Base-by-base conservation (phyloP, 2,888 invertebrate species). In the Pyrocoelia pectoralis region DNA sequence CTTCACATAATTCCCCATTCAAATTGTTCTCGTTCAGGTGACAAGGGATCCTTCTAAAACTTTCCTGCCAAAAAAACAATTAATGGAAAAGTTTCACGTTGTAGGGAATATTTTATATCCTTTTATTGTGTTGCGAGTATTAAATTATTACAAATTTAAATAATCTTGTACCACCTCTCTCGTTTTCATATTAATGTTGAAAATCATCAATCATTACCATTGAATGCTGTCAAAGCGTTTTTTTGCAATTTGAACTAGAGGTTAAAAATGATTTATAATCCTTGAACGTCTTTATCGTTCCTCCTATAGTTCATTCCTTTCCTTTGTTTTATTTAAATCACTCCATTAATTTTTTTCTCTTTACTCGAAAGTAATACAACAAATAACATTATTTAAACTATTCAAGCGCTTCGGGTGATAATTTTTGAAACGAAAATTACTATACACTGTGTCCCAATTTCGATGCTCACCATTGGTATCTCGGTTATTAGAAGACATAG, bases 1-100 rank as follows among this genome's bases (percentile, higher is more conserved):
- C 53, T 53, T 43, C 17, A 43, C 50, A 33, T 33, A 28, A 17
- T 14, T 46, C 15, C 46, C 48, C 49, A 56, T 56, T 56, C 38
- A 49, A 49, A 49, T 49, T 56, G 40, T 15, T 43, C 24, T 19
- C 12, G 52, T 52, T 43, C 56, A 56, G 56, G 56, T 56, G 28
- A 48, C 56, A 12, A 24, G 15, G 33, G 12, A 46, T 24, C 14
- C 46, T 24, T 12, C 38, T 9, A 40, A 54, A 54, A 10, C 41
- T 41, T 41, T 17, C 10, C 17, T 9, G 17, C 19, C 2, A 41
- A 54, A n/a, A 33, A 54, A 54, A 54, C 9, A 54, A 18, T 19
- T 13, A 54, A 54, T 14, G 54, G 17, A 40, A 24, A 41, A 54
- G 54, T 54, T 54, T 18, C 12, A 3, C 33, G n/a, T 33, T 33